These are phyloP conservation scores for Hoplostethus mediterraneus DNA, from an alignment of 2,797 vertebrate species.

Conservation along the genomic window DNA sequence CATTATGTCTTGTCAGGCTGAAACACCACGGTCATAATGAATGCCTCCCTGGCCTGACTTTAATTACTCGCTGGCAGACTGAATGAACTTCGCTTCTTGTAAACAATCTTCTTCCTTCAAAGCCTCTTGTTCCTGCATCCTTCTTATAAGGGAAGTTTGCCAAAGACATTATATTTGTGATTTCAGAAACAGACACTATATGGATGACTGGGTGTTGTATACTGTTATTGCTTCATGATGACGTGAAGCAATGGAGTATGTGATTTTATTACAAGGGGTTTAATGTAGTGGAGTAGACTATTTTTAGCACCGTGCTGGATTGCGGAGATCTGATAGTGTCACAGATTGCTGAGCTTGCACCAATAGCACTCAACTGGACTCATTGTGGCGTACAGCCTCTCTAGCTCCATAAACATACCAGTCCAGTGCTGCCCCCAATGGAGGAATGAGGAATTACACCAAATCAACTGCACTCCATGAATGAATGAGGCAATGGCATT, in stretches of 20 bases:
- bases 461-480: conserved; percentile 51
- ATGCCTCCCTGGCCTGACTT: conserved; percentile 60
- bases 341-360: conserved; percentile 78
- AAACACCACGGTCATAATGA: conserved; percentile 66
- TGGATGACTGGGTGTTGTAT: conserved; percentile 17
- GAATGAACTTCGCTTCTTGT: conserved; percentile 54
- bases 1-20: conserved; percentile 72
- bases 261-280: conserved; percentile 65
- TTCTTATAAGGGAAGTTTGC: background rate
- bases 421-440: conserved; percentile 73
- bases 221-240: conserved; percentile 33
- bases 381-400: conserved; percentile 61
- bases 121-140: conserved; percentile 12
- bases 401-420: conserved; percentile 40
- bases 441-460: conserved; percentile 19
- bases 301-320: conserved; percentile 72
- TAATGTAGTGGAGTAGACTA: conserved; percentile 69
- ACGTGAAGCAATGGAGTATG: conserved; percentile 58
- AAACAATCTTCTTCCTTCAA: conserved; percentile 47
- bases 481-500: conserved; percentile 73
- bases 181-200: conserved; percentile 19
- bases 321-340: conserved; percentile 79
- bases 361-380: conserved; percentile 58
- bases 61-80: conserved; percentile 64
- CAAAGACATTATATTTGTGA: conserved; percentile 10